A percentile compares a stretch with the other conserved stretches of the same genome.
These are phyloP conservation scores for Nipponacmea schrenckii DNA, from an alignment of 2,888 invertebrate genomes.

Conservation along the genomic window DNA sequence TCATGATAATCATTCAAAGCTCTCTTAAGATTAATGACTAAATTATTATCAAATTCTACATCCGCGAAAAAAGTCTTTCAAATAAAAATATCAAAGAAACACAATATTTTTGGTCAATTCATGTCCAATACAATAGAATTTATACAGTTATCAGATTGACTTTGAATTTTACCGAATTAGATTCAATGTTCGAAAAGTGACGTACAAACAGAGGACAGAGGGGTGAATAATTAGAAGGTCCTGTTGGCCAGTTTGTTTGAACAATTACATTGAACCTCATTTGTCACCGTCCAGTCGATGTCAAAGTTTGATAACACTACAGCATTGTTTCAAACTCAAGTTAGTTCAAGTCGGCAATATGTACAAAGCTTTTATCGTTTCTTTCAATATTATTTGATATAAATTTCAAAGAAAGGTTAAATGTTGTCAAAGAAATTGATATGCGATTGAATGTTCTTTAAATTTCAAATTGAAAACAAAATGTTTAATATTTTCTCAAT, in stretches of 20 bases:
- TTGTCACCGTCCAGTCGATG: conserved; percentile 1
- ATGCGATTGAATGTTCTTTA: no score
- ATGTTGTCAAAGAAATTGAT: no score
- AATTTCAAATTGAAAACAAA: no score
- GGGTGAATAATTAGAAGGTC: not conserved
- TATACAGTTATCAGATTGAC: not conserved
- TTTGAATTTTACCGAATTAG: not conserved
- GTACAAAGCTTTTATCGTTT: conserved; percentile 5
- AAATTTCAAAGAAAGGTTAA: not conserved
- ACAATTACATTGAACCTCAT: conserved; percentile 1
- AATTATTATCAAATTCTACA: no score
- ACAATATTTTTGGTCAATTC: no score
- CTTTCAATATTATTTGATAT: not conserved
- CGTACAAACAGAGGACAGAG: not conserved
- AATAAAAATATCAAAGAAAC: no score
- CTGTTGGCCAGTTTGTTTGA: conserved; percentile 2
- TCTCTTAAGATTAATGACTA: no score
- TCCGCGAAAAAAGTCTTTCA: no score
- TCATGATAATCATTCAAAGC: no score
- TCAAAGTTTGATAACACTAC: not conserved
- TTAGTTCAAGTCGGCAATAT: not conserved
- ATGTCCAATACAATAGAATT: not conserved
- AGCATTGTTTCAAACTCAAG: not conserved
- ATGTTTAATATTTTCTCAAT: no score
- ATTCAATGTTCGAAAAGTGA: not conserved